These are phyloP conservation scores for Bradypodion ventrale DNA, from an alignment of 2,797 vertebrate species.

Conservation along the genomic window DNA sequence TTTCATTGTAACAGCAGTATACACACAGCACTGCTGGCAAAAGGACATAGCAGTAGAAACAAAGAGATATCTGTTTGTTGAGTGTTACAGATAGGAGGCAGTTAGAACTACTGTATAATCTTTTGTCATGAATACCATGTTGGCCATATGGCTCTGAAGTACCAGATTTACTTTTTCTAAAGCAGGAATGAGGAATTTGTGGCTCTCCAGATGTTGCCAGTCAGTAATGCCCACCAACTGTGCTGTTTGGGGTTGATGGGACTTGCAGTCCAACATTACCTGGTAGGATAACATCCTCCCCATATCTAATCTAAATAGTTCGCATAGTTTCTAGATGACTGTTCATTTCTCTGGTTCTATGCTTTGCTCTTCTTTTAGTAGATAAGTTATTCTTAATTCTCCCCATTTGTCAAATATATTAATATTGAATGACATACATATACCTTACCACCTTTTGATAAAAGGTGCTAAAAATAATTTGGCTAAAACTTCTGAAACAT, in stretches of 20 bases:
- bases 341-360: background rate
- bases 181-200: no score
- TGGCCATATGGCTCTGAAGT: background rate
- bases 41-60: background rate
- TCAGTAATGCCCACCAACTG: no score
- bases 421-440: background rate
- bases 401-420: background rate
- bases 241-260: no score
- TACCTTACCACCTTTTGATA: background rate
- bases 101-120: constrained; percentile 27
- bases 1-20: background rate
- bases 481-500: background rate
- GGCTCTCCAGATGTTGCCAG: no score
- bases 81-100: constrained; percentile 19
- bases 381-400: background rate
- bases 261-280: background rate
- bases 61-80: constrained; percentile 11
- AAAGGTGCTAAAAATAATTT: background rate
- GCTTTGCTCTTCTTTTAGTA: constrained; percentile 22
- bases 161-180: no score
- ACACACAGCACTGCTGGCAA: background rate
- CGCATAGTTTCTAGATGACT: background rate
- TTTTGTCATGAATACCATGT: constrained; percentile 20
- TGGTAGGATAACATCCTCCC: background rate
- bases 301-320: background rate